A percentile compares a stretch with the other conserved stretches of the same genome.
These are phyloP conservation scores for Mamestra brassicae DNA, from an alignment of 2,888 invertebrate genomes.

Conservation along the genomic window DNA sequence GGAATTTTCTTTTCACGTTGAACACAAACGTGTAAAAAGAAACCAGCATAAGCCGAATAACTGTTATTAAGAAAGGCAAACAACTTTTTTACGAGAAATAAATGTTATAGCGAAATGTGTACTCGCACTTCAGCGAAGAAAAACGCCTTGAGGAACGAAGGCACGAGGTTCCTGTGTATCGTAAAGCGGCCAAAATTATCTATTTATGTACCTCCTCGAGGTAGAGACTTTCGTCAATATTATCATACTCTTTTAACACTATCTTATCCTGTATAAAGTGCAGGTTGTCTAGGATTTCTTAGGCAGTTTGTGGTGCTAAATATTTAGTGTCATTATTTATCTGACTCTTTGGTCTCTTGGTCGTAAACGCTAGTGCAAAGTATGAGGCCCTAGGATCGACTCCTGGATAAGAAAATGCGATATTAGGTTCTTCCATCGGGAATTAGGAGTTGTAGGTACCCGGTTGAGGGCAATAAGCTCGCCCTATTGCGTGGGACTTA, in stretches of 20 bases:
- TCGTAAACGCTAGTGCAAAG: too few species aligned
- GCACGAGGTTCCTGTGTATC: conserved; percentile 58
- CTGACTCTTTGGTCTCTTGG: too few species aligned
- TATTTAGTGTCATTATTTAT: not conserved
- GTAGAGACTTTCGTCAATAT: conserved; percentile 47
- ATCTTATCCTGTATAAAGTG: not conserved
- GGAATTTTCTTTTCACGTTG: conserved; percentile 58
- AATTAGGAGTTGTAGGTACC: not conserved
- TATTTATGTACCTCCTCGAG: conserved; percentile 57
- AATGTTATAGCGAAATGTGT: conserved; percentile 64
- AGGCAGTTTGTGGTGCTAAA: not conserved
- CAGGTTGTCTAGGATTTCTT: not conserved
- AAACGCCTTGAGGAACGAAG: conserved; percentile 55
- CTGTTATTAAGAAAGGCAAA: conserved; percentile 65
- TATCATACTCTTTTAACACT: conserved; percentile 42
- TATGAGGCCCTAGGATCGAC: too few species aligned
- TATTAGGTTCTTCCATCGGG: not conserved
- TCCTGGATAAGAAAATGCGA: not conserved
- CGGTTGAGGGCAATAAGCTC: not conserved
- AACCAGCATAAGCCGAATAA: conserved; percentile 65
- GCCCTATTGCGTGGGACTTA: not conserved
- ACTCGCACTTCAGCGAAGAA: conserved; percentile 46
- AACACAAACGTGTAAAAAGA: conserved; percentile 64
- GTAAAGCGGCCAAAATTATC: conserved; percentile 63
- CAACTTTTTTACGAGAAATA: conserved; percentile 68